phyloP scores from a whole-genome alignment of 2,888 invertebrate genomes.

The Oegoconia quadripuncta region DNA sequence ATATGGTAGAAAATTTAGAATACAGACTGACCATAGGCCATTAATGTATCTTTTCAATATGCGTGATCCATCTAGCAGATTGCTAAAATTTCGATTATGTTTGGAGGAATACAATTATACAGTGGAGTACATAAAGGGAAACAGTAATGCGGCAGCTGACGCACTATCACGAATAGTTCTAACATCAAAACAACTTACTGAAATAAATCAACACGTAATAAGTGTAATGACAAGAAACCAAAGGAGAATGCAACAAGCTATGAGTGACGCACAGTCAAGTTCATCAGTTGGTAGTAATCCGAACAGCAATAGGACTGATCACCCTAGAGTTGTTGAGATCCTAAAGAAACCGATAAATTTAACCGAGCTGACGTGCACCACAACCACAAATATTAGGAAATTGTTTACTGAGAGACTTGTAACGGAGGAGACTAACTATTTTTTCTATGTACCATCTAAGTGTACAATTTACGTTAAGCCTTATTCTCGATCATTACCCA shows the following conservation, averaged over 20 bases:
- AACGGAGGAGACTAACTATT: not conserved
- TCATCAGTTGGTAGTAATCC: not conserved
- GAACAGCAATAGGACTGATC: not conserved
- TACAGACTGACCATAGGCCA: not conserved
- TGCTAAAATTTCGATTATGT: slow-evolving; percentile 18
- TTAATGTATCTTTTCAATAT: slow-evolving; percentile 4
- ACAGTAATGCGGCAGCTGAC: slow-evolving; percentile 15
- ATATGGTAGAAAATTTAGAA: not conserved
- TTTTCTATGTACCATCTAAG: not conserved
- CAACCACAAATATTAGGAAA: not conserved
- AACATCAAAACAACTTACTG: slow-evolving; percentile 15
- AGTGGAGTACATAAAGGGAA: slow-evolving; percentile 15
- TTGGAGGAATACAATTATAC: slow-evolving; percentile 21
- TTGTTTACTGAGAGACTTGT: not conserved
- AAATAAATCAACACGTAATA: slow-evolving; percentile 11
- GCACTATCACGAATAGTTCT: slow-evolving; percentile 17
- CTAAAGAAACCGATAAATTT: slow-evolving; percentile 1
- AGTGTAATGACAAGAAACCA: slow-evolving; percentile 18
- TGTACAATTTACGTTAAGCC: not conserved
- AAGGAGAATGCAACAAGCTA: not conserved
- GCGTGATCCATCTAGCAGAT: slow-evolving; percentile 17
- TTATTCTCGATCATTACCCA: not conserved
- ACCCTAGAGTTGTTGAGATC: slow-evolving; percentile 2
- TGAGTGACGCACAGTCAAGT: not conserved
- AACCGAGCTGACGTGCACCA: not conserved